Base-by-base conservation (phyloP, 2,797 vertebrate species). In the Synanceia verrucosa region DNA sequence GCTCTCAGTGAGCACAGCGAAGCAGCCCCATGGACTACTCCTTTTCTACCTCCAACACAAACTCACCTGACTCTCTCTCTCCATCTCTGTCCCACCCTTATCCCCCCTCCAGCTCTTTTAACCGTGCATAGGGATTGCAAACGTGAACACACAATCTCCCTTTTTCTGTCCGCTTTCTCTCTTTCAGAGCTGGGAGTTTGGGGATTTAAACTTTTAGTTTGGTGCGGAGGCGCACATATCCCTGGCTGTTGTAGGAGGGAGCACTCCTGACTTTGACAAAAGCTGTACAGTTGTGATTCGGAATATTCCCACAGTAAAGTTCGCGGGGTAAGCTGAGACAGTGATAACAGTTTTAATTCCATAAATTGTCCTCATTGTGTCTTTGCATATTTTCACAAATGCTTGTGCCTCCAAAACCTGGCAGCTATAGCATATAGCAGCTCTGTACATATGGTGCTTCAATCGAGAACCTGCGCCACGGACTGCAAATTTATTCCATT, bases 401-500 rank as follows among this genome's bases (percentile, higher is more conserved):
- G 36, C 55, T 65, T n/a, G 24, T 56, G 68, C 56, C 21, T 73
- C n/a, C 56, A 41, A 76, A 88, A 81, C 39, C 76, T 86, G 88
- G 82, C 82, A 79, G 36, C 81, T 76, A 83, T 73, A 73, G 58
- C 72, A 59, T 82, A 58, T 76, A 56, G 77, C 71, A n/a, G 70
- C 55, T 9, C 46, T 12, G 79, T 92, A 26, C 92, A 93, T 94
- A 94, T 91, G 93, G 92, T 73, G 84, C 87, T 88, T 82, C 86
- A 86, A 85, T 86, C 53, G 70, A 60, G 76, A 83, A 77, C 63
- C 83, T 34, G 75, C 29, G 64, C 73, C 67, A 39, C 28, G 21
- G 61, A 53, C 64, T 72, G 86, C 81, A 89, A 91, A 91, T 88
- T 39, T 91, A 91, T 91, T 93, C 91, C 75, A 55, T 82, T 87